Base-by-base conservation (phyloP, 2,113 vertebrate species). In the Rhinichthys klamathensis region DNA sequence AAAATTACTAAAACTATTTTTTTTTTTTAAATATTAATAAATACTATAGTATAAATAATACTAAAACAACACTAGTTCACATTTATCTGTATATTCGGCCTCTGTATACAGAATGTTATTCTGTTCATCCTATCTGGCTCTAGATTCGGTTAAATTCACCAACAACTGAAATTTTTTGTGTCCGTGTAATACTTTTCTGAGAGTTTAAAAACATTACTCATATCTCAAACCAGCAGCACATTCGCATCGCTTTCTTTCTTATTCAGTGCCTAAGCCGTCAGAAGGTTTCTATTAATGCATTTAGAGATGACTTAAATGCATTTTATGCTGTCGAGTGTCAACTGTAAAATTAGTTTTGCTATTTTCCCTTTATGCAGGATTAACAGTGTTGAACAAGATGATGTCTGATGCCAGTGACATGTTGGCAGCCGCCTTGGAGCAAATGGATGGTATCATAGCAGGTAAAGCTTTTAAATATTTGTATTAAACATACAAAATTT, bases 391-490 rank as follows among this genome's bases (percentile, higher is more conserved):
- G 73, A 97, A 58, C 80, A 83, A 95, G 89, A 99, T 99, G 97
- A 99, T 99, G 98, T 96, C 96, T 46, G 97, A 99, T 91, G 98
- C 97, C 89, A 99, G 98, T 88, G 98, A 99, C 88, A 99, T 99
- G 98, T 92, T 99, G 91, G 98, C 98, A 23, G 98, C 98, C 0
- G 98, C 98, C 46, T 88, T 99, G 94, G 98, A 99, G 92, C 98
- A 99, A 93, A 99, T 99, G 98, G 98, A 99, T 72, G 98, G 98
- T n/a, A 99, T 99, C 77, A 99, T 99, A 89, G 98, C 98, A 96
- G 98, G 98, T 99, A 90, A 89, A 38, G n/a, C 25, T 41, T 81
- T 46, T 32, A 12, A 13, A 13, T 35, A 44, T 6, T 72, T 72
- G 4, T 1, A 1, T n/a, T 72, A 38, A 41, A 30, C 63, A 67